These are phyloP conservation scores for Actenoides hombroni DNA, from an alignment of 2,113 vertebrate species.

Conservation along the genomic window DNA sequence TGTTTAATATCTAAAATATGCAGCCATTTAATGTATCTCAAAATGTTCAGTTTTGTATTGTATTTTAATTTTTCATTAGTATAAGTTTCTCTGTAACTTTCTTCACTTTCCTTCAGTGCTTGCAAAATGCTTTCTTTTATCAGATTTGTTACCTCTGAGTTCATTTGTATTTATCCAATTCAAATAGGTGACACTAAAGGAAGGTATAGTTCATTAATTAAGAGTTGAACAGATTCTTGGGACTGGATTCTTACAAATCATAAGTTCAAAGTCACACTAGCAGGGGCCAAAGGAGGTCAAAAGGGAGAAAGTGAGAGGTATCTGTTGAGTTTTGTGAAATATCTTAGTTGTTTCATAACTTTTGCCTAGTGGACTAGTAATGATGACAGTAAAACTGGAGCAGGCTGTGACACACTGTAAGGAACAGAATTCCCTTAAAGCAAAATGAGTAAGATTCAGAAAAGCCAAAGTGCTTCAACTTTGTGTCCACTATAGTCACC, in stretches of 20 bases:
- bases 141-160: background rate
- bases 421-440: background rate
- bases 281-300: background rate
- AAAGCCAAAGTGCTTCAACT: background rate
- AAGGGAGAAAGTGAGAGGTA: background rate
- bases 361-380: background rate
- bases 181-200: background rate
- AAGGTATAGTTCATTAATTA: background rate
- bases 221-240: background rate
- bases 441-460: background rate
- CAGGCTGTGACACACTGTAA: background rate
- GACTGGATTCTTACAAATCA: background rate
- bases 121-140: background rate
- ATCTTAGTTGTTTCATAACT: background rate
- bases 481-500: background rate
- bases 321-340: background rate
- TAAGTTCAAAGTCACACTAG: background rate
- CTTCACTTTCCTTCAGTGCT: background rate
- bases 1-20: slow-evolving; percentile 27
- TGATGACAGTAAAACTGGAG: background rate
- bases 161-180: background rate
- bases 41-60: background rate
- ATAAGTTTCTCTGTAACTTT: background rate
- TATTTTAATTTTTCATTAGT: background rate
- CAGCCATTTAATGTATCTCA: background rate